Conservation (phyloP, 2,797 vertebrate species). For the Ptychobarbus kaznakovi region DNA sequence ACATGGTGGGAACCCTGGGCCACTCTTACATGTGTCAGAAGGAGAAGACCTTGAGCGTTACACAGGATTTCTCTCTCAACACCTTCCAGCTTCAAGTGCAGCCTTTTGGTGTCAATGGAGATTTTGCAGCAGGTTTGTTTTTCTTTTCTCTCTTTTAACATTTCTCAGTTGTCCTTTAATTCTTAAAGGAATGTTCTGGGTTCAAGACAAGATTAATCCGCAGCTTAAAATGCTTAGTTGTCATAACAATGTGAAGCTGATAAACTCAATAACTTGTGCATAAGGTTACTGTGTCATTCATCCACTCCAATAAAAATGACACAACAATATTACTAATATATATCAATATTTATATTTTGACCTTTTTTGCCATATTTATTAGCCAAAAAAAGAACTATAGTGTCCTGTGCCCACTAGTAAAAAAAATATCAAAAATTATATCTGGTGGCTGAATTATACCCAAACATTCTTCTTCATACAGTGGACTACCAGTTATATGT, state of each 20-base stretch:
- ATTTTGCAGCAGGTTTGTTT: constrained; percentile 87
- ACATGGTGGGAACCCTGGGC: constrained; percentile 82
- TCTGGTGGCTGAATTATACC: too few species aligned
- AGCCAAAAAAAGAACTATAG: neutral
- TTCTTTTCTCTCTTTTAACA: neutral
- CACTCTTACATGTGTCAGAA: constrained; percentile 90
- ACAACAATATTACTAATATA: neutral
- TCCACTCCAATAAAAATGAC: neutral
- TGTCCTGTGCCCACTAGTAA: neutral
- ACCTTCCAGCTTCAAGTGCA: constrained; percentile 89
- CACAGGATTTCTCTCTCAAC: constrained; percentile 77
- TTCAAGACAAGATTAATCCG: neutral
- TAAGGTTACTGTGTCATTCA: neutral
- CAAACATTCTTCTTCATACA: too few species aligned
- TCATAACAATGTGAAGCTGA: neutral
- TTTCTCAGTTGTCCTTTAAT: neutral
- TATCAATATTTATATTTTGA: too few species aligned
- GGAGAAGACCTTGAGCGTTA: constrained; percentile 82
- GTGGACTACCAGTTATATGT: too few species aligned
- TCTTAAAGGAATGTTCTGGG: neutral
- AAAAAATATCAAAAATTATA: too few species aligned
- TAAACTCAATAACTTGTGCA: neutral
- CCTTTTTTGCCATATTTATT: neutral
- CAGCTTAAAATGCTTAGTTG: neutral
- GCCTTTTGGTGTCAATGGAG: constrained; percentile 83